Conservation (phyloP, 2,797 vertebrate species). For the Nannoperca australis region DNA sequence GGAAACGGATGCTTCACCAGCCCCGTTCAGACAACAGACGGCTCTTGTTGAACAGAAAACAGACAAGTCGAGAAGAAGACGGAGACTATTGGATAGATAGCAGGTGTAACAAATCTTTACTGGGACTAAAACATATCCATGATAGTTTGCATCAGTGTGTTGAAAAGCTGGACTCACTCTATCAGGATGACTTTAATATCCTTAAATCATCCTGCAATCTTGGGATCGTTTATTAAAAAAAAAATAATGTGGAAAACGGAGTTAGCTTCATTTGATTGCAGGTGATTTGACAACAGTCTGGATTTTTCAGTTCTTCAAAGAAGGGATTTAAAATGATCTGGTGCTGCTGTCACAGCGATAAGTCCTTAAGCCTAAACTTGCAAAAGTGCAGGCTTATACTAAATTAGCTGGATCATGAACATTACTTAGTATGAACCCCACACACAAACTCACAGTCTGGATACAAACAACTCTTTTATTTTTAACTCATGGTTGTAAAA, state of each 20-base stretch:
- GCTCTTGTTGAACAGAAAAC: background rate
- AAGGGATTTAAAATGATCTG: too few species aligned
- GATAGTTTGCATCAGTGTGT: background rate
- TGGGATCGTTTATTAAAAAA: background rate
- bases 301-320: background rate
- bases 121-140: background rate
- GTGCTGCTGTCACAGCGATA: background rate
- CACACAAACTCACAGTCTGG: background rate
- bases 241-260: background rate
- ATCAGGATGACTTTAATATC: background rate
- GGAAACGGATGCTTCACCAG: background rate
- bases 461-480: background rate
- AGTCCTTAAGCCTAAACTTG: background rate
- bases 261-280: background rate
- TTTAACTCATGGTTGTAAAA: too few species aligned
- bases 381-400: background rate
- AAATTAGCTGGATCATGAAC: too few species aligned
- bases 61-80: background rate
- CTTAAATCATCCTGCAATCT: background rate
- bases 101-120: background rate
- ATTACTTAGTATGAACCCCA: too few species aligned
- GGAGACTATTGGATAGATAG: background rate
- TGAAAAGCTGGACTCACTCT: background rate
- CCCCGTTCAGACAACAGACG: conserved; percentile 1
- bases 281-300: background rate